Conservation (phyloP, 1,140 invertebrate species). For the Hyles euphorbiae region DNA sequence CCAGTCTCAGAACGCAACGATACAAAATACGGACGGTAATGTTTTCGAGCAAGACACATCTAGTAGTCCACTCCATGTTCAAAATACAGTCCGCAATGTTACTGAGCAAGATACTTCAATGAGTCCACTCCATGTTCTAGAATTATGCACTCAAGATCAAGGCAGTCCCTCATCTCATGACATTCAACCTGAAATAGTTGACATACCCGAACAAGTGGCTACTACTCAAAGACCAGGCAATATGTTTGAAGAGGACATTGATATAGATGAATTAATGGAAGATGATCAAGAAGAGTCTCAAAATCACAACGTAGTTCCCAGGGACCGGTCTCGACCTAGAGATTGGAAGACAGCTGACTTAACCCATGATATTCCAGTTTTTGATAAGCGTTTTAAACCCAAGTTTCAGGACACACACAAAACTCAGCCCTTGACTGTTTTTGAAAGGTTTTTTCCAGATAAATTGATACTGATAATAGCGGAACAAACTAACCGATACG, state of each 20-base stretch:
- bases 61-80: too few species aligned
- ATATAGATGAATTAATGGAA: slow-evolving; percentile 21
- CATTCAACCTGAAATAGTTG: slow-evolving; percentile 9
- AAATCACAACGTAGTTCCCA: slow-evolving; percentile 29
- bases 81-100: too few species aligned
- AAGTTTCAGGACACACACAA: slow-evolving; percentile 27
- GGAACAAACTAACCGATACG: slow-evolving; percentile 29
- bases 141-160: slow-evolving; percentile 31
- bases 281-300: slow-evolving; percentile 21
- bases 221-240: slow-evolving; percentile 21
- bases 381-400: slow-evolving; percentile 28
- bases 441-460: slow-evolving; percentile 25
- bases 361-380: slow-evolving; percentile 30
- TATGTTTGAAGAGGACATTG: slow-evolving; percentile 17
- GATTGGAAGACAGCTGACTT: slow-evolving; percentile 29
- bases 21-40: too few species aligned
- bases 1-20: too few species aligned
- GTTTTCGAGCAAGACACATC: too few species aligned
- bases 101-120: too few species aligned
- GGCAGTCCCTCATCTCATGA: slow-evolving; percentile 24
- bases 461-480: slow-evolving; percentile 26
- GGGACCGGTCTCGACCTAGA: slow-evolving; percentile 29
- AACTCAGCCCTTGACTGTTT: slow-evolving; percentile 13
- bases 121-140: too few species aligned
- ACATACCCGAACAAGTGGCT: too few species aligned